Conservation (phyloP, 2,888 invertebrate species). For the Dryococelus australis region DNA sequence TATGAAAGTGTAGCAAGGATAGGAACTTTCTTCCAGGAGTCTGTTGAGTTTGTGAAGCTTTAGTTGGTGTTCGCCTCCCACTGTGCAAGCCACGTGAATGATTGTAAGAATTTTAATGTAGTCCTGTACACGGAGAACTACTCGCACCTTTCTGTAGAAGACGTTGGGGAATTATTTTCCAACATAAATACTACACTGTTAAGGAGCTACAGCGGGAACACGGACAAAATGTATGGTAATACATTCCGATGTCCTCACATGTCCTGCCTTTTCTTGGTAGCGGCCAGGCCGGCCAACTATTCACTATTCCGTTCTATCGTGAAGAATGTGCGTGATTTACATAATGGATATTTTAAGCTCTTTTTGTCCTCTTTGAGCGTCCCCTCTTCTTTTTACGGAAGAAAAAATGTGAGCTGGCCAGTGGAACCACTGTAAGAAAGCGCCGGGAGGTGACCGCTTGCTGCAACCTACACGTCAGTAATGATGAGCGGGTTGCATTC, state of each 20-base stretch:
- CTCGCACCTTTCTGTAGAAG: neutral
- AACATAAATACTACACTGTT: neutral
- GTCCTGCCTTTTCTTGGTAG: constrained; percentile 8
- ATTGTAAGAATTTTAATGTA: constrained; percentile 8
- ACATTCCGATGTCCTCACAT: neutral
- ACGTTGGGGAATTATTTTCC: neutral
- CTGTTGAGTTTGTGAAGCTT: neutral
- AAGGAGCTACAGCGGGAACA: neutral
- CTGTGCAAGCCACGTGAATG: neutral
- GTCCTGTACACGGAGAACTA: neutral
- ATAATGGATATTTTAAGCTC: constrained; percentile 16
- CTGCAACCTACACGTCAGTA: neutral
- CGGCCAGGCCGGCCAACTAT: constrained; percentile 16
- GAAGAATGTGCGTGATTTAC: constrained; percentile 16
- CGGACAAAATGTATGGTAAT: constrained; percentile 4
- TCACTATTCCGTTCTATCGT: constrained; percentile 1
- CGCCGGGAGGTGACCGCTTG: neutral
- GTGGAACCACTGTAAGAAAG: neutral
- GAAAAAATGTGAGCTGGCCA: neutral
- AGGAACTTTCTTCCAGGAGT: neutral
- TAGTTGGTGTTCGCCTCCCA: neutral
- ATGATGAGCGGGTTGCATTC: neutral
- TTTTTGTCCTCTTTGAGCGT: neutral
- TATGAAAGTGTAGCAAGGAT: too few relatives aligned
- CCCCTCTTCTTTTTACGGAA: neutral